Evolutionary conservation across 2,888 invertebrate genomes (phyloP), one percentile per base, ranked within the genome.

Genomic region (Calameuta idolon): DNA sequence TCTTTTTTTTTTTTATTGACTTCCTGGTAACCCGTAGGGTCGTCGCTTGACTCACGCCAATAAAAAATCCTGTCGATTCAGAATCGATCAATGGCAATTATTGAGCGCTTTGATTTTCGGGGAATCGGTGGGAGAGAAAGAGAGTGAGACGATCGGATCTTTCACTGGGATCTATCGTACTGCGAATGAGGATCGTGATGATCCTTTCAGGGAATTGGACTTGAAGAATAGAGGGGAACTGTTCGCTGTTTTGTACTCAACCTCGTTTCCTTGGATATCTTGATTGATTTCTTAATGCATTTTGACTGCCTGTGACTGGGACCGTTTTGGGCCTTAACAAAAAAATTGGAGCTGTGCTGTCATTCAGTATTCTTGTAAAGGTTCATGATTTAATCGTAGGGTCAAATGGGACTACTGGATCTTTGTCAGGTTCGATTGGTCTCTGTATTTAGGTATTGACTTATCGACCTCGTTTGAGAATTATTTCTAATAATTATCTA

Each of bases 1-100:
- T 69, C 68, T 35, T 75, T 71, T 76, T 76, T 34, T 40, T 40
- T 35, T 35, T 35, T 35, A 15, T 31, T 31, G 55, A 55, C n/a
- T 55, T 55, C 55, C 23, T 9, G 55, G 55, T 55, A 55, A 55
- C 9, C 55, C 23, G 23, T 9, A 1, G 55, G 55, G 23, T 55
- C 55, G 55, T 55, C 55, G 23, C 55, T 55, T 55, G 55, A 23
- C 23, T 55, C 1, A 9, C 23, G 9, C 23, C 55, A 55, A 55
- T 55, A 55, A 55, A 55, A 55, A 55, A 23, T 55, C 23, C 23
- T 55, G 23, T 23, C 55, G 55, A 55, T 55, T 55, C 55, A 55
- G 23, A 55, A 55, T 55, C 55, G 55, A 55, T 55, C 55, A 55
- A 9, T 55, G 23, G 55, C 55, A 23, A 23, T 55, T 40, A 40